Base-by-base conservation (phyloP, 2,113 vertebrate species). In the Zootoca vivipara region DNA sequence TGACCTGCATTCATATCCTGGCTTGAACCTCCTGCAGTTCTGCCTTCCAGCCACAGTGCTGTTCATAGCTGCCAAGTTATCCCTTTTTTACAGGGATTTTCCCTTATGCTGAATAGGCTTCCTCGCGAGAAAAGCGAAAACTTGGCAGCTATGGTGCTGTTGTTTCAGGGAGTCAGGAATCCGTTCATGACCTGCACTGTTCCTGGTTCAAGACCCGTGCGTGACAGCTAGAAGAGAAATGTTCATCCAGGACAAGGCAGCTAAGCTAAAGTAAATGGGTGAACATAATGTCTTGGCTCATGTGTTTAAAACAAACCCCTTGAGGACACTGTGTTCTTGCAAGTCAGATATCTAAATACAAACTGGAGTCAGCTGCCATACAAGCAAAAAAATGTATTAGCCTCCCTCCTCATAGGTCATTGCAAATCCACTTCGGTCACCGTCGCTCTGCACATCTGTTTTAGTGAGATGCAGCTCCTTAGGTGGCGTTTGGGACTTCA, bases 361-460 rank as follows among this genome's bases (percentile, higher is more conserved):
- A 97, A 95, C 96, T 92, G 89, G 94, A 96, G 97, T 97, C 97
- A 98, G 97, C 96, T 98, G 97, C 95, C 94, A 73, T 91, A 82
- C 96, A 94, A 96, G 95, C 96, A 92, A 96, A 94, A 94, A 94
- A 96, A 96, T 97, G 92, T 96, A 96, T 94, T 93, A 95, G 87
- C 91, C 93, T 94, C 86, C 92, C 92, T 95, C 96, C 96, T 93
- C 95, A 95, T 94, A 96, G 97, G 96, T 97, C 97, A 96, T 94
- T 93, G 91, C 87, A 96, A 96, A 96, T 95, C 96, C 95, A 94
- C 95, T 97, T 96, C 92, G 95, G 96, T 97, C 93, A 86, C 95
- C 95, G 96, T 96, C 93, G 95, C 95, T 94, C 95, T 94, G 92
- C 96, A 97, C 97, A 97, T 97, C 97, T 97, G 97, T 95, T 97